Base-by-base conservation (phyloP, 2,797 vertebrate genomes). In the Gobio occitaniae region DNA sequence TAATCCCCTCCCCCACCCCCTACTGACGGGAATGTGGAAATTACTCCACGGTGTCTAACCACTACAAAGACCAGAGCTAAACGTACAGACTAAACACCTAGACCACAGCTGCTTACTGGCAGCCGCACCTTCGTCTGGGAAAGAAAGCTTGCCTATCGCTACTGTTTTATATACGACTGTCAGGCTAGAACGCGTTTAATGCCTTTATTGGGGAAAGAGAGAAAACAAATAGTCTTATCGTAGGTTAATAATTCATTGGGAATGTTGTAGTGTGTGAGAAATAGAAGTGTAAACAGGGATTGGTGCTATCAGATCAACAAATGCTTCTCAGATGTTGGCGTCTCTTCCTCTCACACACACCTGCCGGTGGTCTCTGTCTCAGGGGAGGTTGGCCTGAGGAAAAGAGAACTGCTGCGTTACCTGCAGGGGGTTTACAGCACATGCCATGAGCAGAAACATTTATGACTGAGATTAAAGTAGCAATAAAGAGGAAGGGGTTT, bases 41-140 rank as follows among this genome's bases (percentile, higher is more conserved):
- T 85, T 77, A 82, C 80, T 87, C 83, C 83, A 84, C 52, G 84
- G 84, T 66, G 79, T 82, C 87, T 86, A 82, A 89, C 88, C 88
- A 89, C 88, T 89, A 89, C 83, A 89, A 89, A 89, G 88, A 78
- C 71, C 83, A 83, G 80, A 77, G 44, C 71, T 83, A 86, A 89
- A 87, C 86, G 70, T 77, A 78, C 77, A 89, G 88, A 87, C 88
- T 89, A 87, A 89, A 89, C 88, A 89, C 86, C 88, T 89, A 85
- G 86, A 84, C 80, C 86, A 86, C 88, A 87, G 84, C 86, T 86
- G 85, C 86, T 89, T 89, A 89, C 77, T 29, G 81, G 88, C 86
- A 89, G 86, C 86, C 86, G 80, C 88, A 84, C 88, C 88, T 89
- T 87, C 32, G 84, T 89, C 88, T 87, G 88, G 88, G 86, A 86